Conservation (phyloP, 2,113 vertebrate species). For the Cathartes aura region DNA sequence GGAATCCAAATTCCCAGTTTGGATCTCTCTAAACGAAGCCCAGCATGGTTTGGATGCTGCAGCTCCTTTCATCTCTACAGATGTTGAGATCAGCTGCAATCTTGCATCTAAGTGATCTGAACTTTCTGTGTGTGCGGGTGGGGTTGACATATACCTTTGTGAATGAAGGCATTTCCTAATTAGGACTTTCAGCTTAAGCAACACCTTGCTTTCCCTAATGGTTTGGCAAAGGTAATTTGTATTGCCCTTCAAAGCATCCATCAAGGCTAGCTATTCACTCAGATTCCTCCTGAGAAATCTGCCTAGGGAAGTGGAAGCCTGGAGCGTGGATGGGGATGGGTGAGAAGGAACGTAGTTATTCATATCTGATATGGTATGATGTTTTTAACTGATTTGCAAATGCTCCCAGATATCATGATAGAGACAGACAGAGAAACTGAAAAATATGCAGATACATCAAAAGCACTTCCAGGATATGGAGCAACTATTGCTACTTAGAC, state of each 20-base stretch:
- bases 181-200: conserved; percentile 20
- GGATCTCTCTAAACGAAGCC: neutral
- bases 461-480: conserved; percentile 17
- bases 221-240: neutral
- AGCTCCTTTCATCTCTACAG: conserved; percentile 36
- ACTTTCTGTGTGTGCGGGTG: neutral
- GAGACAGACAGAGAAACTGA: neutral
- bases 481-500: neutral
- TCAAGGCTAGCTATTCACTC: neutral
- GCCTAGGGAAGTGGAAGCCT: neutral
- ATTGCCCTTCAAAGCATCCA: conserved; percentile 32
- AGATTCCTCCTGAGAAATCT: conserved; percentile 14
- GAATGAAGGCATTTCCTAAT: conserved; percentile 32
- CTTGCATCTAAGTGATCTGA: conserved; percentile 11
- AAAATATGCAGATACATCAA: neutral
- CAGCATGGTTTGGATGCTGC: conserved; percentile 13
- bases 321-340: neutral
- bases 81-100: conserved; percentile 7
- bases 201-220: conserved; percentile 43
- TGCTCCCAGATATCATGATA: neutral
- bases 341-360: conserved; percentile 10
- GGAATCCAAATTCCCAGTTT: neutral
- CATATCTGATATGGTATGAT: conserved; percentile 32
- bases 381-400: conserved; percentile 36
- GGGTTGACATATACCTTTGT: neutral